Conservation (phyloP, 1,140 invertebrate genomes). For the Nomia melanderi region DNA sequence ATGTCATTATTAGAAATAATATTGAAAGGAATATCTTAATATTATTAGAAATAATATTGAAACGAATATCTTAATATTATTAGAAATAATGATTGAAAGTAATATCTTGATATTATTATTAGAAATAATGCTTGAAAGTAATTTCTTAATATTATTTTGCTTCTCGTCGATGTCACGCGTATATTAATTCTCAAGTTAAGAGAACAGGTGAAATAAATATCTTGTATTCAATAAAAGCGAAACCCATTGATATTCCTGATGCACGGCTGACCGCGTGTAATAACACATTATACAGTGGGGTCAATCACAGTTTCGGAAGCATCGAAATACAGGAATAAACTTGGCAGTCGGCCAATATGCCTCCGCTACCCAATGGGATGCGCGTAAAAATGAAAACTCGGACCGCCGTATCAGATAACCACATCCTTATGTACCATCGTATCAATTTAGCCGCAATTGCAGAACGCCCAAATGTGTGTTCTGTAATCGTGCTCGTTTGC, state of each 20-base stretch:
- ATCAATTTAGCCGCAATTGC: constrained; percentile 49
- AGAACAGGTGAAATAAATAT: not conserved
- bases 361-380: not conserved
- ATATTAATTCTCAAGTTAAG: not conserved
- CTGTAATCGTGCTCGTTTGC: constrained; percentile 38
- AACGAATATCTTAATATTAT: too few relatives aligned
- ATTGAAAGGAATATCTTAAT: too few relatives aligned
- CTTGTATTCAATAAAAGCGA: not conserved
- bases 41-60: too few relatives aligned
- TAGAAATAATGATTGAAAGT: too few relatives aligned
- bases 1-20: too few relatives aligned
- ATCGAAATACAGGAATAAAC: constrained; percentile 44
- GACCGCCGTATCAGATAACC: constrained; percentile 46
- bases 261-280: constrained; percentile 21
- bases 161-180: not conserved
- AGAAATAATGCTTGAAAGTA: too few relatives aligned
- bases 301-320: constrained; percentile 49
- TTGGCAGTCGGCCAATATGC: constrained; percentile 14
- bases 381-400: constrained; percentile 35
- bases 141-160: too few relatives aligned
- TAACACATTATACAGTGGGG: constrained; percentile 37
- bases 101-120: too few relatives aligned
- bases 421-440: constrained; percentile 45
- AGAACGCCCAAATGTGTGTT: constrained; percentile 22
- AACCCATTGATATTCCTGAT: constrained; percentile 24